Base-by-base conservation (phyloP, 2,113 vertebrate species). In the Neolamprologus cancellatus region DNA sequence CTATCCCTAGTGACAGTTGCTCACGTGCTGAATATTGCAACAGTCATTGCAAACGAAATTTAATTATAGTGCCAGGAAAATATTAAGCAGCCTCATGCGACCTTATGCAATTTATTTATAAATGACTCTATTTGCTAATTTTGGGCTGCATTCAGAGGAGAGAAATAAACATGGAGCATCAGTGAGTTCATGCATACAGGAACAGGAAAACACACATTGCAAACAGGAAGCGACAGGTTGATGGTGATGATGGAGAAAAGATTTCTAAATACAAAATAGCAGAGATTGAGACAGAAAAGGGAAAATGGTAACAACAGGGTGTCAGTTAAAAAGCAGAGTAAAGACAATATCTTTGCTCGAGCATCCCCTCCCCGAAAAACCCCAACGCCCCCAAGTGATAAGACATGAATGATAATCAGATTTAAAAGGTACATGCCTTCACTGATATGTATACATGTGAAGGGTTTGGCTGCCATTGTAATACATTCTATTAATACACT, bases 51-150 rank as follows among this genome's bases (percentile, higher is more conserved):
- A 20, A 88, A 89, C 84, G 2, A 2, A 54, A 84, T 64, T 12
- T 11, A 48, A 78, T 34, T 5, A 39, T 36, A 57, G 46, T 25
- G 25, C 59, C 66, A 85, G 20, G 64, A 84, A 85, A 83, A 80
- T 81, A 23, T 87, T 92, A 55, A 89, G 61, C 78, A 32, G 36
- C 85, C 69, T 87, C 64, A 57, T 25, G 52, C 69, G 84, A 85
- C 69, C 82, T 84, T 23, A 76, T 78, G 23, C 55, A 71, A 84
- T 87, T 88, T 84, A 88, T 86, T 85, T 25, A 80, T 28, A 76
- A 8, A 48, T 50, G 71, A 30, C 44, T 12, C 32, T 32, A 41
- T 78, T 76, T 30, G 41, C 61, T 64, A 36, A 86, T 41, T 46
- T 6, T 13, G 57, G 28, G 18, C 15, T 79, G 32, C 30, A 20